Conservation (phyloP, 1,140 invertebrate genomes). For the Drosophila fuyamai region DNA sequence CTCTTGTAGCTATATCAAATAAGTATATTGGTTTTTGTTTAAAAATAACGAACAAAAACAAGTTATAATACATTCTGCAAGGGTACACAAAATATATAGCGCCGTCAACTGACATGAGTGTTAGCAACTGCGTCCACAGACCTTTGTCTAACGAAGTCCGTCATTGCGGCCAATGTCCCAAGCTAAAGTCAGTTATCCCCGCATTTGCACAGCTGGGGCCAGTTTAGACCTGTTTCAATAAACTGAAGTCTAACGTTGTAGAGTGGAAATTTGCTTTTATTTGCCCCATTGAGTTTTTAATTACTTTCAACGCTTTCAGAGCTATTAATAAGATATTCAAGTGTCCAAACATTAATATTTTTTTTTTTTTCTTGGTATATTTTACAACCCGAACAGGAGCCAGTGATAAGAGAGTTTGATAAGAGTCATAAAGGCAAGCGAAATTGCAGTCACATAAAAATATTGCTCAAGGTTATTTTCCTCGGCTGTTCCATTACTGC, state of each 20-base stretch:
- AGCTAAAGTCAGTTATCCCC: constrained; percentile 56
- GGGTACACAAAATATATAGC: neutral
- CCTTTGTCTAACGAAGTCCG: constrained; percentile 24
- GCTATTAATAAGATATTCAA: constrained; percentile 1
- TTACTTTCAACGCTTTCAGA: constrained; percentile 29
- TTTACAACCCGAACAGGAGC: neutral
- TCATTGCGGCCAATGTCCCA: constrained; percentile 38
- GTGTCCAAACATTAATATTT: neutral
- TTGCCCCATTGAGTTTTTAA: constrained; percentile 49
- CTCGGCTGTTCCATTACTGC: too few relatives aligned
- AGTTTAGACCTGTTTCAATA: constrained; percentile 57
- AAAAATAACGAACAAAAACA: too few relatives aligned
- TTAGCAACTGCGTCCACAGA: constrained; percentile 16
- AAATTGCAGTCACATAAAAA: neutral
- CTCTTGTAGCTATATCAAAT: too few relatives aligned
- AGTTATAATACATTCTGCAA: too few relatives aligned
- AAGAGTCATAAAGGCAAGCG: constrained; percentile 24
- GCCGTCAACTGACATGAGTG: constrained; percentile 19
- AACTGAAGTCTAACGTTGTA: constrained; percentile 25
- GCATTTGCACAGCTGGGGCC: constrained; percentile 50
- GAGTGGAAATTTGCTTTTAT: constrained; percentile 24
- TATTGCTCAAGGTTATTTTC: too few relatives aligned
- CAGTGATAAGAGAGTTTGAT: constrained; percentile 5
- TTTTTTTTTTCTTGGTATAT: too few relatives aligned
- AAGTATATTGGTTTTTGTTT: too few relatives aligned